phyloP scores from a whole-genome alignment of 2,888 invertebrate species.

The Pyralis farinalis region DNA sequence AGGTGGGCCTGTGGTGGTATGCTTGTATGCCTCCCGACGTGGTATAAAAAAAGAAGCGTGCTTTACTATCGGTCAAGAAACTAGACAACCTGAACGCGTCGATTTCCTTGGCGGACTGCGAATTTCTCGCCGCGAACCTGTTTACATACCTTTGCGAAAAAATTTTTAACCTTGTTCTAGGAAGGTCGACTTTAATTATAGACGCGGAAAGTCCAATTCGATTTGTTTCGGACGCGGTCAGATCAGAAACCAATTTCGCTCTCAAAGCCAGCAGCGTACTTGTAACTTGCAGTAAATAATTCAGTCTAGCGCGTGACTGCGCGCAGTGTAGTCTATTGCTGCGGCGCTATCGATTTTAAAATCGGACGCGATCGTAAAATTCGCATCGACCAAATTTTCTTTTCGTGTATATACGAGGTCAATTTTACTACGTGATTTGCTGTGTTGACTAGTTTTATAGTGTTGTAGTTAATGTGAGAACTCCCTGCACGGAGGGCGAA shows the following conservation, averaged over 20 bases:
- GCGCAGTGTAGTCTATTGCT: constrained; percentile 44
- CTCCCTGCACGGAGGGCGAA: background rate
- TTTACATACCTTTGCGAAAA: constrained; percentile 45
- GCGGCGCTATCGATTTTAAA: constrained; percentile 25
- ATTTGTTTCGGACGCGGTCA: constrained; percentile 22
- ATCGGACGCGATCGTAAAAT: constrained; percentile 42
- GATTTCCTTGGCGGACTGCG: constrained; percentile 51
- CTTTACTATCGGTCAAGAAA: constrained; percentile 47
- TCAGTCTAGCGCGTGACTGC: constrained; percentile 70
- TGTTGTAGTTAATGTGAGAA: background rate
- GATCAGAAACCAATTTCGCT: constrained; percentile 71
- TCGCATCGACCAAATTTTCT: constrained; percentile 32
- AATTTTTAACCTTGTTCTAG: constrained; percentile 28
- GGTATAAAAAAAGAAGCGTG: no score
- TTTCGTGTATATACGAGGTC: constrained; percentile 20
- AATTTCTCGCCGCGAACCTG: constrained; percentile 66
- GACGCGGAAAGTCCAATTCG: constrained; percentile 39
- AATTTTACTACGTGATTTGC: constrained; percentile 24
- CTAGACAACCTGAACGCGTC: constrained; percentile 40
- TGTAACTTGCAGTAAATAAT: constrained; percentile 52
- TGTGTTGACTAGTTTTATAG: constrained; percentile 14
- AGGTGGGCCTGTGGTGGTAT: no score
- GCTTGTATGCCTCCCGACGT: no score
- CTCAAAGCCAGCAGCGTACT: constrained; percentile 55
- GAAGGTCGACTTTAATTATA: constrained; percentile 41